Evolutionary conservation across 2,113 vertebrate species (phyloP).

Genomic region (Pachycephala philippinensis): DNA sequence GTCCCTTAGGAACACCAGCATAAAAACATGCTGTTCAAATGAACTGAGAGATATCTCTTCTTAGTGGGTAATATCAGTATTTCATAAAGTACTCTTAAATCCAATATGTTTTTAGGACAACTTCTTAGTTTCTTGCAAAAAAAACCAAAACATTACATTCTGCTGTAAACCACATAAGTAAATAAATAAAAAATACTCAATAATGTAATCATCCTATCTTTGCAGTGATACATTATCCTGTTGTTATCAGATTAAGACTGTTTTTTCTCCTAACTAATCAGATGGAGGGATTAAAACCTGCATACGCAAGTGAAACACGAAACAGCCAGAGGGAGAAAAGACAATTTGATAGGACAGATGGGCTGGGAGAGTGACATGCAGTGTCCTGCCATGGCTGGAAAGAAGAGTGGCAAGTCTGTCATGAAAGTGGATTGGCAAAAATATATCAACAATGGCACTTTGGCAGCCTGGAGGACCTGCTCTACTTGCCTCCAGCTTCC

Average conservation of each 20-base stretch:
- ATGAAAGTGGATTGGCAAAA: background rate
- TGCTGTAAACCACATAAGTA: background rate
- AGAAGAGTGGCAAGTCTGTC: background rate
- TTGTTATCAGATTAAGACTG: constrained; percentile 16
- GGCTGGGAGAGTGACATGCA: background rate
- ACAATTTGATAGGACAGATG: background rate
- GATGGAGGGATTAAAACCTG: constrained; percentile 26
- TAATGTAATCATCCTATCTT: background rate
- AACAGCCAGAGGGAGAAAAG: constrained; percentile 27
- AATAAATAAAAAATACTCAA: background rate
- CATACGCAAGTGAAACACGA: background rate
- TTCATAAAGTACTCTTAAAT: background rate
- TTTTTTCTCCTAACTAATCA: background rate
- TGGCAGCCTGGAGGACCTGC: background rate
- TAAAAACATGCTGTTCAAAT: background rate
- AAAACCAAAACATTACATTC: background rate
- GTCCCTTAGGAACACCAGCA: background rate
- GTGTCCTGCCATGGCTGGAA: background rate
- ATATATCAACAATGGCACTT: background rate
- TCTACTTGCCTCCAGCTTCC: background rate
- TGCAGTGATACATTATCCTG: background rate
- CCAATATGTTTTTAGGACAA: background rate
- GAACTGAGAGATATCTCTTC: background rate
- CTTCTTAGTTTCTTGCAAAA: background rate
- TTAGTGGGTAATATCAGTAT: background rate